Evolutionary conservation across 2,888 invertebrate species (phyloP).

Genomic region (Alloplasta piceator): DNA sequence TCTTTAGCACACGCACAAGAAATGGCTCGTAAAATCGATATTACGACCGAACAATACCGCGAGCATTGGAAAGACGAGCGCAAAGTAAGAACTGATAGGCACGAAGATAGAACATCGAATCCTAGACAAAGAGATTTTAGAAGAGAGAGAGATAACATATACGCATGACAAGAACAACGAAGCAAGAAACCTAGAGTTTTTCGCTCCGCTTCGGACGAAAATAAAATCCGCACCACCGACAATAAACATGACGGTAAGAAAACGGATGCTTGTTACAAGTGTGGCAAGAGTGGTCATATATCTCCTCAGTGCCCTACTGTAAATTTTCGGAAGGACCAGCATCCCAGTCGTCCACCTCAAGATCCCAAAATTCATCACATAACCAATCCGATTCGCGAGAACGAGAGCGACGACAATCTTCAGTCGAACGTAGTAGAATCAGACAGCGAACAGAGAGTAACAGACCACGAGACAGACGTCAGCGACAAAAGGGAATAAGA

Average conservation of each 20-base stretch:
- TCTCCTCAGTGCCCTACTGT: conserved; percentile 9
- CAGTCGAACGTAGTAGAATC: conserved; percentile 11
- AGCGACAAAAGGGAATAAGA: conserved; percentile 4
- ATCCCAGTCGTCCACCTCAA: background rate
- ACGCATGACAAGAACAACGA: conserved; percentile 5
- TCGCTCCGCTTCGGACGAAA: background rate
- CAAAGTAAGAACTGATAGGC: background rate
- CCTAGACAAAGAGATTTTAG: conserved; percentile 1
- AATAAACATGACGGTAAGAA: conserved; percentile 14
- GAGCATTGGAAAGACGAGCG: background rate
- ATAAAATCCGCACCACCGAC: conserved; percentile 1
- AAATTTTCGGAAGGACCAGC: conserved; percentile 1
- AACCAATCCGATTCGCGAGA: conserved; percentile 1
- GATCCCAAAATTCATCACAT: conserved; percentile 5
- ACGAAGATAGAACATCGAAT: background rate
- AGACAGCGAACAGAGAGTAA: conserved; percentile 2
- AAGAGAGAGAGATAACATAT: background rate
- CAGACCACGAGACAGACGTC: conserved; percentile 9
- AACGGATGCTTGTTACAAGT: conserved; percentile 14
- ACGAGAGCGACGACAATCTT: conserved; percentile 8
- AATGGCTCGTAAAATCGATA: no score
- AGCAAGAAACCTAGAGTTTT: conserved; percentile 7
- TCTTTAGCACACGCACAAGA: background rate
- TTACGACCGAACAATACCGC: conserved; percentile 7
- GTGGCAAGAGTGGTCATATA: conserved; percentile 5